Evolutionary conservation across 2,113 vertebrate genomes (phyloP).

Genomic region (Tupaia tana): DNA sequence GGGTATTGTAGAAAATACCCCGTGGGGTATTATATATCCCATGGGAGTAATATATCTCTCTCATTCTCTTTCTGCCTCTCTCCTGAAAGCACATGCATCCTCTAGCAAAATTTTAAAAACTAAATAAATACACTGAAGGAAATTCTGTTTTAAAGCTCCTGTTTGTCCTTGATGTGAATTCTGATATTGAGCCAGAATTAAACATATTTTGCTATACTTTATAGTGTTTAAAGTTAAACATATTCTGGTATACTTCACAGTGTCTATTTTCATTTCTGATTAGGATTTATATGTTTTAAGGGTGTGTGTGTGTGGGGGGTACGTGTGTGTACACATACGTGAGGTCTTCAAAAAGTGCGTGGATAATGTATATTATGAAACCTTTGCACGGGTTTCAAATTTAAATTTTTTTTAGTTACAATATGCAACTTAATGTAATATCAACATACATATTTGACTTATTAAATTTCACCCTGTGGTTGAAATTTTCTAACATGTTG

Average conservation of each 20-base stretch:
- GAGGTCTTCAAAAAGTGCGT: too few relatives aligned
- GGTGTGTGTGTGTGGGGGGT: neutral
- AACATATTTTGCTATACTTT: neutral
- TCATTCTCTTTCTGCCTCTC: too few relatives aligned
- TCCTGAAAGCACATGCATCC: too few relatives aligned
- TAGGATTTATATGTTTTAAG: neutral
- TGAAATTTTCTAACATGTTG: constrained; percentile 28
- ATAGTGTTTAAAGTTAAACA: neutral
- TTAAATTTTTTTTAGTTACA: neutral
- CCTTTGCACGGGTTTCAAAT: too few relatives aligned
- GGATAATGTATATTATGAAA: too few relatives aligned
- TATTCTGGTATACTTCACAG: neutral
- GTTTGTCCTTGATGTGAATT: neutral
- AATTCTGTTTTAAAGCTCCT: neutral
- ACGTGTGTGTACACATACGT: too few relatives aligned
- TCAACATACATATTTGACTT: neutral
- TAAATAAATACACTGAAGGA: neutral
- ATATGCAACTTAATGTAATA: neutral
- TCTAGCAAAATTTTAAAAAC: too few relatives aligned
- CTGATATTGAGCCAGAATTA: neutral
- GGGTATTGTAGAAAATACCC: too few relatives aligned
- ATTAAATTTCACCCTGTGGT: neutral
- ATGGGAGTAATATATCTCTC: too few relatives aligned
- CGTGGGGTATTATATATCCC: too few relatives aligned
- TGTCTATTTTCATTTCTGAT: neutral